Base-by-base conservation (phyloP, 2,888 invertebrate genomes). In the Apodemia zela region DNA sequence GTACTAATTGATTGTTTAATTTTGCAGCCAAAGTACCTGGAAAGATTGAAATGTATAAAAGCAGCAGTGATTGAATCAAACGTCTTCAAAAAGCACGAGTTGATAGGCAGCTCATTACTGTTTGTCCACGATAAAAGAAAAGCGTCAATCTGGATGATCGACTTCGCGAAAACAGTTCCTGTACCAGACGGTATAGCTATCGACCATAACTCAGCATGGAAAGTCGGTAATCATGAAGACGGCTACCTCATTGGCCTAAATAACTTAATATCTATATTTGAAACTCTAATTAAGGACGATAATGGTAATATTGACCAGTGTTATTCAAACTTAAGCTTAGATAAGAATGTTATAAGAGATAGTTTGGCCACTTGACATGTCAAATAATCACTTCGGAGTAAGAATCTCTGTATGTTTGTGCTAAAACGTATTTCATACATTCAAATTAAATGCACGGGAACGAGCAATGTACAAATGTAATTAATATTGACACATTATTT, bases 141-240 rank as follows among this genome's bases (percentile, higher is more conserved):
- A 79, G 97, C 98, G 35, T 97, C 97, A 68, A 95, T 98, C 15
- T 99, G 99, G 99, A 94, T 99, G 92, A 99, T 99, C 71, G 99
- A 99, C 87, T 99, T 99, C 81, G 98, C 99, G 60, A 99, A 99
- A 89, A 98, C 98, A 0, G 94, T 97, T 59, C 94, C 95, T 15
- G 93, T 98, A 47, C 97, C 98, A 0, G 93, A 94, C 0, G 93
- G 95, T 67, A 88, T 95, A 67, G 91, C 83, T 49, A 96, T 98
- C 65, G 94, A 95, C 75, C 98, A 98, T 85, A 94, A 94, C 68
- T 94, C 95, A 25, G 94, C 95, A 62, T 98, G 98, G 98, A 95
- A 95, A 78, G 98, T 98, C 66, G 98, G 98, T 54, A 98, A 98
- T 85, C 98, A 98, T 80, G 98, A 98, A 91, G 98, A 98, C 79